Percentiles rank a stretch among this genome's conserved stretches.
Conservation (phyloP, 2,888 invertebrate species). For the Ectobius pallidus region DNA sequence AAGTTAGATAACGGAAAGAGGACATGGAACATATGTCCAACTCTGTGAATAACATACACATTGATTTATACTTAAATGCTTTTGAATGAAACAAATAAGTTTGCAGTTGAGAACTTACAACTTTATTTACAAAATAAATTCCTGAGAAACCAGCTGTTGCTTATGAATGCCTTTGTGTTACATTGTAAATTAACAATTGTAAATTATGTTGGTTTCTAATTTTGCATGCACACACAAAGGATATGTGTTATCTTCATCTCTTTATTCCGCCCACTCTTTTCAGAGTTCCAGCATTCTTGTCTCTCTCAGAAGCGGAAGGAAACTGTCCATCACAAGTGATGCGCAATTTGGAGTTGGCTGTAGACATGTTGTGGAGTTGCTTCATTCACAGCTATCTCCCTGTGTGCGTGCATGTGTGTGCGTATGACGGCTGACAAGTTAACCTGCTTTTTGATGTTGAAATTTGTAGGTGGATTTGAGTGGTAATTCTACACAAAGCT, state of each 20-base stretch:
- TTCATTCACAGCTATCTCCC: not conserved
- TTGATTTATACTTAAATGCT: no score
- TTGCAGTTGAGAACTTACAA: no score
- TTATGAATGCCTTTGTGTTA: not conserved
- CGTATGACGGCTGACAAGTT: not conserved
- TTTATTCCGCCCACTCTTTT: not conserved
- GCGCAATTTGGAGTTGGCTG: conserved; percentile 3
- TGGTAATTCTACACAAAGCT: not conserved
- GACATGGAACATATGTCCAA: no score
- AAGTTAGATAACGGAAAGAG: no score
- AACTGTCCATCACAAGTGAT: conserved; percentile 19
- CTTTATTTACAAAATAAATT: not conserved
- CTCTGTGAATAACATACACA: no score
- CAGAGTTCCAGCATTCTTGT: not conserved
- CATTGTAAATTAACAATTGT: not conserved
- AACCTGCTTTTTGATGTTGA: conserved; percentile 2
- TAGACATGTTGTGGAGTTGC: not conserved
- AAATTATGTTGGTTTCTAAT: conserved; percentile 22
- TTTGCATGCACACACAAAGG: conserved; percentile 29
- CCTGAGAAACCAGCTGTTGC: not conserved
- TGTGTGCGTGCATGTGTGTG: no score
- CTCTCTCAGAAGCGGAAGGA: conserved; percentile 11
- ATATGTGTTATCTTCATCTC: conserved; percentile 16
- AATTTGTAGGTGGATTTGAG: no score
- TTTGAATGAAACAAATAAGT: no score